These are phyloP conservation scores for Jordanella pulchra DNA, from an alignment of 2,797 vertebrate genomes.

Conservation along the genomic window DNA sequence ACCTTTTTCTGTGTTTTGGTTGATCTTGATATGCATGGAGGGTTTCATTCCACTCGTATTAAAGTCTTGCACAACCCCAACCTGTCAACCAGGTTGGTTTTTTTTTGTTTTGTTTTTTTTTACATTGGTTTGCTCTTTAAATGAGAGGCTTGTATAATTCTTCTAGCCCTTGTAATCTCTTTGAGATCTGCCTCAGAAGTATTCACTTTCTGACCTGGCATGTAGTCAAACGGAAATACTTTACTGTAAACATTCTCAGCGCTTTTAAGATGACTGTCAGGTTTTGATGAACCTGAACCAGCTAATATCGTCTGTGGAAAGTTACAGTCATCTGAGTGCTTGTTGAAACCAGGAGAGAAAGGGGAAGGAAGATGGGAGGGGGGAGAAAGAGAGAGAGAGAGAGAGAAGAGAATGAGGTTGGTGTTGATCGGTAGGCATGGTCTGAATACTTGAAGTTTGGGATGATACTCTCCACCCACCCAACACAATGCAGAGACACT, in stretches of 20 bases:
- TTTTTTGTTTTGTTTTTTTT: too few relatives aligned
- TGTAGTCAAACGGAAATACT: not conserved
- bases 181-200: not conserved
- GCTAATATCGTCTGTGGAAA: slow-evolving; percentile 25
- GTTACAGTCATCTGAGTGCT: slow-evolving; percentile 50
- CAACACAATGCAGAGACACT: slow-evolving; percentile 21
- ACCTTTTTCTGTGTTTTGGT: slow-evolving; percentile 18
- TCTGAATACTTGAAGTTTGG: slow-evolving; percentile 34
- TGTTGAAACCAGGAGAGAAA: slow-evolving; percentile 25
- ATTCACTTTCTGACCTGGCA: not conserved
- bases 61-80: slow-evolving; percentile 36
- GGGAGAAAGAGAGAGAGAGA: not conserved
- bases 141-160: not conserved
- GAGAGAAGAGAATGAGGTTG: slow-evolving; percentile 29
- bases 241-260: not conserved
- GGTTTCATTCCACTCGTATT: slow-evolving; percentile 51
- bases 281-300: not conserved
- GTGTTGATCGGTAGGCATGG: slow-evolving; percentile 16
- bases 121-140: not conserved
- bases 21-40: slow-evolving; percentile 33
- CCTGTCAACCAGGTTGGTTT: slow-evolving; percentile 8
- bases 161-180: not conserved
- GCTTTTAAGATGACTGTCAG: not conserved
- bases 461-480: slow-evolving; percentile 16
- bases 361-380: not conserved